These are phyloP conservation scores for Melikaiella ostensackeni DNA, from an alignment of 2,888 invertebrate species.

Conservation along the genomic window DNA sequence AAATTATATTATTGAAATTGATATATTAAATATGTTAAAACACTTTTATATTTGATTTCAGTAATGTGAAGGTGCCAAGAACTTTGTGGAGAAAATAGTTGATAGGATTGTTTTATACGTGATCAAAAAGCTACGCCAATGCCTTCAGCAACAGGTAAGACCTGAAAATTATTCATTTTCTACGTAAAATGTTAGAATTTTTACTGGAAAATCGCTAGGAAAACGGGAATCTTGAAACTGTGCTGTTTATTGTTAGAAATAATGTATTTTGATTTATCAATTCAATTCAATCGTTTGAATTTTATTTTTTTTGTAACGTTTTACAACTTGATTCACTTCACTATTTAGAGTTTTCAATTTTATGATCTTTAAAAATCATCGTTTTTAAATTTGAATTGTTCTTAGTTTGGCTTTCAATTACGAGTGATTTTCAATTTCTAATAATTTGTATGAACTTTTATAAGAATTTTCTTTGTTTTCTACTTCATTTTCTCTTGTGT, in stretches of 20 bases:
- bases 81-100: conserved; percentile 58
- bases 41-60: conserved; percentile 50
- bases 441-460: too few species aligned
- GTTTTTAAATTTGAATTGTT: too few species aligned
- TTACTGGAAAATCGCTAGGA: neutral
- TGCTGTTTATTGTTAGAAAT: neutral
- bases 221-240: neutral
- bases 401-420: too few species aligned
- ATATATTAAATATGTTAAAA: neutral
- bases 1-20: neutral
- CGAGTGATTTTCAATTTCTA: too few species aligned
- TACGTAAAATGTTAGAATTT: neutral
- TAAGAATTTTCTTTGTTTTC: too few species aligned
- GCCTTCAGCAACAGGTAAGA: conserved; percentile 72
- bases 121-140: conserved; percentile 58
- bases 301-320: neutral
- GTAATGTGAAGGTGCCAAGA: conserved; percentile 65
- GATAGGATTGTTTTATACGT: conserved; percentile 52
- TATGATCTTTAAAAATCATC: too few species aligned
- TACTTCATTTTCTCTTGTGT: too few species aligned
- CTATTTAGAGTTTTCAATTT: too few species aligned
- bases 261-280: neutral
- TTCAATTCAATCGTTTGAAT: neutral
- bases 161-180: neutral
- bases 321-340: neutral